Evolutionary conservation across 2,113 vertebrate species (phyloP).

Genomic region (Chrysochloris asiatica): DNA sequence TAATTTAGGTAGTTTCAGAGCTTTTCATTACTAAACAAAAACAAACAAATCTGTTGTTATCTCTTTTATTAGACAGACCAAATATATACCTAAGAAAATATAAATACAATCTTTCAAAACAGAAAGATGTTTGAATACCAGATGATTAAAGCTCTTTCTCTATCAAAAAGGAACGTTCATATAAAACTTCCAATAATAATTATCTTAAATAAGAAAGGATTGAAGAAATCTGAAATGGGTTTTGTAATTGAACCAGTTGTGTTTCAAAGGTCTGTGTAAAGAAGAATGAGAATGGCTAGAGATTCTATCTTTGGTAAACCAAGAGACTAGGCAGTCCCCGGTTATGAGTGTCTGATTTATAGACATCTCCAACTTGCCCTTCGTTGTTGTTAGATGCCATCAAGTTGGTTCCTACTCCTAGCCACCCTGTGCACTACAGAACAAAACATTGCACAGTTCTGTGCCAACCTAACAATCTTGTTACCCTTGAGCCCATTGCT

Average conservation of each 20-base stretch:
- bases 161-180: slow-evolving; percentile 1
- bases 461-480: too few relatives aligned
- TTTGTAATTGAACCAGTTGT: background rate
- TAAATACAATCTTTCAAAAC: background rate
- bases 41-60: too few relatives aligned
- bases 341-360: too few relatives aligned
- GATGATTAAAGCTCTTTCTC: slow-evolving; percentile 23
- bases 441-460: too few relatives aligned
- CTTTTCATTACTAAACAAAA: too few relatives aligned
- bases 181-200: background rate
- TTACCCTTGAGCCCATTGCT: too few relatives aligned
- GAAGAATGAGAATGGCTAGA: background rate
- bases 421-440: too few relatives aligned
- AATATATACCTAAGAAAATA: background rate
- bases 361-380: too few relatives aligned
- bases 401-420: too few relatives aligned
- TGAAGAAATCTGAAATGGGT: background rate
- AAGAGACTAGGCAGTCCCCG: background rate
- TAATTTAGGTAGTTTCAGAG: too few relatives aligned
- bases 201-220: slow-evolving; percentile 36
- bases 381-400: too few relatives aligned
- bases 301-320: background rate
- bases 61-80: too few relatives aligned
- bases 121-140: background rate
- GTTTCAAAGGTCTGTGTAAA: background rate